Percentiles rank a stretch among this genome's conserved stretches.
Conservation (phyloP, 2,888 invertebrate genomes). For the Blera fallax region DNA sequence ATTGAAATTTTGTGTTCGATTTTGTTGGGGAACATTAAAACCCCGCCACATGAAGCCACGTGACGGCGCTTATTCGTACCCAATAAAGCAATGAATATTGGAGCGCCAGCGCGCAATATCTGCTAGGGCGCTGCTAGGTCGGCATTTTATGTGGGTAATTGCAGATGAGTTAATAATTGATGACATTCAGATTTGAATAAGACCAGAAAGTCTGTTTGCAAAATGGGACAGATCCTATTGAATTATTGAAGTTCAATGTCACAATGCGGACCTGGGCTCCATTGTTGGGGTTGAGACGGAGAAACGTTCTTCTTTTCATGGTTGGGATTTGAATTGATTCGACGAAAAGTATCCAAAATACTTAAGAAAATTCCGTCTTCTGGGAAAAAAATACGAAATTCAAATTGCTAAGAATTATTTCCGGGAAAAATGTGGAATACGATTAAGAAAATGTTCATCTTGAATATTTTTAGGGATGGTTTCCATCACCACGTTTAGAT, state of each 20-base stretch:
- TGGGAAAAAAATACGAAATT: background rate
- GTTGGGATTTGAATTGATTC: background rate
- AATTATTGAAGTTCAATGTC: slow-evolving; percentile 57
- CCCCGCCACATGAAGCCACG: slow-evolving; percentile 6
- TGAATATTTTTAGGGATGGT: background rate
- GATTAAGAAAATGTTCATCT: slow-evolving; percentile 38
- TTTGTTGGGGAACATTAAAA: slow-evolving; percentile 6
- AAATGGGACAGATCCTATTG: slow-evolving; percentile 41
- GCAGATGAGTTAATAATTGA: slow-evolving; percentile 58
- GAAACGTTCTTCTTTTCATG: background rate
- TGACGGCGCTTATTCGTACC: background rate
- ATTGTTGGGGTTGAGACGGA: background rate
- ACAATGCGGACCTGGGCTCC: slow-evolving; percentile 10
- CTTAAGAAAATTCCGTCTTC: background rate
- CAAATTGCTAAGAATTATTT: slow-evolving; percentile 17
- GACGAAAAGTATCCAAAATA: background rate
- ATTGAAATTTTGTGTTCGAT: slow-evolving; percentile 51
- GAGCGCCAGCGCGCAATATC: background rate
- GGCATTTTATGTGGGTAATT: slow-evolving; percentile 35
- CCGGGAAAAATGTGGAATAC: slow-evolving; percentile 10
- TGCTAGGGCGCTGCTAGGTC: background rate
- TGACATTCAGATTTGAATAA: slow-evolving; percentile 56
- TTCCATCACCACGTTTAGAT: background rate
- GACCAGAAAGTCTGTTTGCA: slow-evolving; percentile 35
- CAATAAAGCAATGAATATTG: background rate